phyloP scores from a whole-genome alignment of 1,140 invertebrate genomes.

The Sitobion miscanthi region DNA sequence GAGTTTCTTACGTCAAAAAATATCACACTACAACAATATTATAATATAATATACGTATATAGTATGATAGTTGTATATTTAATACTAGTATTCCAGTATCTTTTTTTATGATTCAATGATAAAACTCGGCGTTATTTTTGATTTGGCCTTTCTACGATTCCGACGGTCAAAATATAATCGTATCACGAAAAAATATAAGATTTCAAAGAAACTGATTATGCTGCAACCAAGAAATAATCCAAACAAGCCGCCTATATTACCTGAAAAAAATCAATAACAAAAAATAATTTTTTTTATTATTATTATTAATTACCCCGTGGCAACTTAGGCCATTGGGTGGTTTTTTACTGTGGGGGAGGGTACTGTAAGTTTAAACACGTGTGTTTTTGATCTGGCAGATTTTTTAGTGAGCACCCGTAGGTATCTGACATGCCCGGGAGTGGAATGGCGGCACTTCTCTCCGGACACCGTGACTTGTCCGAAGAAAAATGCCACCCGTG shows the following conservation, averaged over 20 bases:
- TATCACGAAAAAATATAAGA: slow-evolving; percentile 50
- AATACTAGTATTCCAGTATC: not conserved
- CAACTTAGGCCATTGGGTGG: too few species aligned
- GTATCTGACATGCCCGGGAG: too few species aligned
- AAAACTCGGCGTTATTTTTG: slow-evolving; percentile 33
- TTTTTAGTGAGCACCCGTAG: too few species aligned
- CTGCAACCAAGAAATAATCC: slow-evolving; percentile 48
- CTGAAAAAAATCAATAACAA: not conserved
- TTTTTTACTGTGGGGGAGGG: too few species aligned
- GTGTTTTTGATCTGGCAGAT: too few species aligned
- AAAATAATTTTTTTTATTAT: too few species aligned
- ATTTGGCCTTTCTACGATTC: not conserved
- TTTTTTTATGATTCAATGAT: not conserved
- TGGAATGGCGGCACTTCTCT: too few species aligned
- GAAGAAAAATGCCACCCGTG: too few species aligned
- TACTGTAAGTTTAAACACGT: too few species aligned
- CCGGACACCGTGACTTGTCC: too few species aligned
- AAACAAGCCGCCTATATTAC: slow-evolving; percentile 35
- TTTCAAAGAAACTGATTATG: slow-evolving; percentile 47
- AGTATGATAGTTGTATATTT: not conserved
- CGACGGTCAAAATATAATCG: slow-evolving; percentile 33
- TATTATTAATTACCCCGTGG: too few species aligned
- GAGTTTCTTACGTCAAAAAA: not conserved
- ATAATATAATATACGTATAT: not conserved
- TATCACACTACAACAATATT: not conserved